Conservation (phyloP, 2,113 vertebrate genomes). For the Dasyurus viverrinus region DNA sequence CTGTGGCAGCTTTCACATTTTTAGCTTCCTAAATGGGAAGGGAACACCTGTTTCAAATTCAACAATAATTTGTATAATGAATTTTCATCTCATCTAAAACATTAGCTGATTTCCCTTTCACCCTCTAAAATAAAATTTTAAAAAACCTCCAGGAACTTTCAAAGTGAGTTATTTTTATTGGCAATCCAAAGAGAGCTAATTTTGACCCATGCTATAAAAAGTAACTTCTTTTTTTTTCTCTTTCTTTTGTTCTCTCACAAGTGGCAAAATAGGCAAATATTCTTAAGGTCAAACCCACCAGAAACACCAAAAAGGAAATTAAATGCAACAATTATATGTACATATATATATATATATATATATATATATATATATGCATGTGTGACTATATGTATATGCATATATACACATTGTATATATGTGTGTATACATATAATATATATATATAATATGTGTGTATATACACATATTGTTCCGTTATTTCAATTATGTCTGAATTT, state of each 20-base stretch:
- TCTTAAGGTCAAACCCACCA: conserved; percentile 71
- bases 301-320: conserved; percentile 61
- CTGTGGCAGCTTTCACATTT: conserved; percentile 60
- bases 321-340: conserved; percentile 52
- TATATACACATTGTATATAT: background rate
- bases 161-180: conserved; percentile 78
- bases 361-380: background rate
- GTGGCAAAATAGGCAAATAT: conserved; percentile 72
- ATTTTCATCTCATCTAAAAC: conserved; percentile 75
- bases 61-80: conserved; percentile 72
- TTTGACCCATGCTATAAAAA: conserved; percentile 70
- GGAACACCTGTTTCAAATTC: conserved; percentile 69
- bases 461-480: background rate
- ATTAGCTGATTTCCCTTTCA: conserved; percentile 72
- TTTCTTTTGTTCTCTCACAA: conserved; percentile 63
- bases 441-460: background rate
- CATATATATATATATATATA: background rate
- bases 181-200: conserved; percentile 66
- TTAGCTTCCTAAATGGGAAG: conserved; percentile 46
- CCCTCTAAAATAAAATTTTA: conserved; percentile 50
- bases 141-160: conserved; percentile 74
- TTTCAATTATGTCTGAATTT: background rate
- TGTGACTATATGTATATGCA: background rate
- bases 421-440: too few species aligned
- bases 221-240: conserved; percentile 58